These are phyloP conservation scores for Coryphaenoides rupestris DNA, from an alignment of 2,113 vertebrate species.

Conservation along the genomic window DNA sequence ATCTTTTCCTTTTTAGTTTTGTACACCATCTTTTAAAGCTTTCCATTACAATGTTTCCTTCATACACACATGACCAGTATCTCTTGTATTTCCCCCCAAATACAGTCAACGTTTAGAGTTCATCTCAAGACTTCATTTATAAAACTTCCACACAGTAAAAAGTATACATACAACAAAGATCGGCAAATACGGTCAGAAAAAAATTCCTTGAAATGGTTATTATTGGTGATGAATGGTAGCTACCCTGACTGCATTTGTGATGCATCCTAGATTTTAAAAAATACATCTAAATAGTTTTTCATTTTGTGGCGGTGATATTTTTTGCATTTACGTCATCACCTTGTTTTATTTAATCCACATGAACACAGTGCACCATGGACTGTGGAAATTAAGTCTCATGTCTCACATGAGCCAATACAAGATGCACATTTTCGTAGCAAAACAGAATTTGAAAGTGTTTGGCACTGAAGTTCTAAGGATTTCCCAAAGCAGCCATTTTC, in stretches of 20 bases:
- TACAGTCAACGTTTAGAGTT: conserved; percentile 21
- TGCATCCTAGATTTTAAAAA: conserved; percentile 1
- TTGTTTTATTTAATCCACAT: conserved; percentile 16
- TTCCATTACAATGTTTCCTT: conserved; percentile 52
- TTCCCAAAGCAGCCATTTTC: conserved; percentile 58
- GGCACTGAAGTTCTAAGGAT: conserved; percentile 60
- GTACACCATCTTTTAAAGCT: conserved; percentile 55
- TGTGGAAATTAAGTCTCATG: background rate
- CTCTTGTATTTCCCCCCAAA: conserved; percentile 37
- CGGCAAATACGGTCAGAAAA: conserved; percentile 47
- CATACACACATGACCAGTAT: conserved; percentile 46
- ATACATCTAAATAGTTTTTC: conserved; percentile 47
- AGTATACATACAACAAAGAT: conserved; percentile 46
- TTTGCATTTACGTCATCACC: conserved; percentile 18
- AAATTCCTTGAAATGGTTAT: conserved; percentile 49
- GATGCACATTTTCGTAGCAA: conserved; percentile 42
- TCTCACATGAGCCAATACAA: conserved; percentile 28
- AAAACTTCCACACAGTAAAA: background rate
- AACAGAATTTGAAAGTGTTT: conserved; percentile 65
- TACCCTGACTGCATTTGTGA: conserved; percentile 12
- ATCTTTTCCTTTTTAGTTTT: conserved; percentile 11
- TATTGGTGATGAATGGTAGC: conserved; percentile 39
- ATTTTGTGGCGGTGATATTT: conserved; percentile 5
- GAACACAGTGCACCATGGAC: conserved; percentile 34
- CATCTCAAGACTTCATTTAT: conserved; percentile 27